Percentiles rank a stretch among this genome's conserved stretches.
Evolutionary conservation across 2,797 vertebrate genomes (phyloP).

Genomic region (Chiloscyllium punctatum): DNA sequence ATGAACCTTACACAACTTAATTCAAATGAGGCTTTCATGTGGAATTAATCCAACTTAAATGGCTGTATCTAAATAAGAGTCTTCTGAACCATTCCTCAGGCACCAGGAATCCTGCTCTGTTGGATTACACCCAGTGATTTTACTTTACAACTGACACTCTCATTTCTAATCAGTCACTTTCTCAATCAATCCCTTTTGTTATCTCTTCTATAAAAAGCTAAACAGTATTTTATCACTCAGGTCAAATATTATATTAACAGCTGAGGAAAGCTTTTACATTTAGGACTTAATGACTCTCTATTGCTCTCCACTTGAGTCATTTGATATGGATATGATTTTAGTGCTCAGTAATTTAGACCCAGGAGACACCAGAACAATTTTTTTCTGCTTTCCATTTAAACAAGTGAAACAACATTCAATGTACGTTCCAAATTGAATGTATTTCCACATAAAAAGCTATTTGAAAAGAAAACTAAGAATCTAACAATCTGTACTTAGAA

Average conservation of each 20-base stretch:
- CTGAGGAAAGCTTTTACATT: constrained; percentile 36
- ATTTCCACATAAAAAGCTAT: neutral
- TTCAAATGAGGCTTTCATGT: constrained; percentile 4
- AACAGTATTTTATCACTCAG: constrained; percentile 35
- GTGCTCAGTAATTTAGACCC: constrained; percentile 34
- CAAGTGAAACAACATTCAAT: constrained; percentile 15
- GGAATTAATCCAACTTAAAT: constrained; percentile 30
- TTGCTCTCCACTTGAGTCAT: constrained; percentile 37
- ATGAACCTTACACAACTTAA: neutral
- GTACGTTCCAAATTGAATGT: neutral
- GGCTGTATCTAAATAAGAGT: neutral
- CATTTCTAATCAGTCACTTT: constrained; percentile 31
- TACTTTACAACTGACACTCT: neutral
- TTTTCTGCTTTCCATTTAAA: constrained; percentile 29
- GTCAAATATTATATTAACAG: constrained; percentile 38
- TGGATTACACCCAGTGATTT: neutral
- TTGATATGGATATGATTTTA: constrained; percentile 38
- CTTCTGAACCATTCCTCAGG: neutral
- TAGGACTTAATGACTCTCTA: constrained; percentile 36
- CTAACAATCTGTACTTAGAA: neutral
- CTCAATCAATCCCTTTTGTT: constrained; percentile 33
- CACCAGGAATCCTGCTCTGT: neutral
- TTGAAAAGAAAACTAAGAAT: neutral
- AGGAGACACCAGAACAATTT: constrained; percentile 33
- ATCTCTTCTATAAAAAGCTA: constrained; percentile 29